A percentile compares a stretch with the other conserved stretches of the same genome.
Conservation (phyloP, 2,113 vertebrate genomes). For the Aramus guarauna region DNA sequence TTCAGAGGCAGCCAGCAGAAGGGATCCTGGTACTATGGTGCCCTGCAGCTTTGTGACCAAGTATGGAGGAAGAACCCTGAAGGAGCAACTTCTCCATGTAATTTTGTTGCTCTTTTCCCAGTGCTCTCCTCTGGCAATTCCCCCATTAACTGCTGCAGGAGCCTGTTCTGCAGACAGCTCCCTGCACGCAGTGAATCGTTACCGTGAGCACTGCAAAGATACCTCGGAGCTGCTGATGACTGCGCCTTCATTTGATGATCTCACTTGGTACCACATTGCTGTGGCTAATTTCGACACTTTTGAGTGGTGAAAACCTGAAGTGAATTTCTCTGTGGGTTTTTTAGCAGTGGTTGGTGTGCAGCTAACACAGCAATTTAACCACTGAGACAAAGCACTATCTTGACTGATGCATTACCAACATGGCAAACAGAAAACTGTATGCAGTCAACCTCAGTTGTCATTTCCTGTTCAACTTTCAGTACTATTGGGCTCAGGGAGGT, state of each 20-base stretch:
- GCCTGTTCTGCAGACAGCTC: not conserved
- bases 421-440: not conserved
- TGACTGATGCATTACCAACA: not conserved
- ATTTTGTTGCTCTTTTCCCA: not conserved
- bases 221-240: not conserved
- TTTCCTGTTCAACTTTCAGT: not conserved
- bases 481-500: not conserved
- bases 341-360: not conserved
- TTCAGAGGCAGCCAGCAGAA: not conserved
- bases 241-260: not conserved
- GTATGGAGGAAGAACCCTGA: not conserved
- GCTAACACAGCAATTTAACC: not conserved
- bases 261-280: not conserved
- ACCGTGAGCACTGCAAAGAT: not conserved
- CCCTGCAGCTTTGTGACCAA: not conserved
- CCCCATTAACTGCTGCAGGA: not conserved
- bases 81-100: not conserved
- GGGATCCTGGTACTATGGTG: not conserved
- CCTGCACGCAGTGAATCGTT: rapidly evolving
- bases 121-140: not conserved
- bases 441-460: not conserved
- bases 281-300: not conserved
- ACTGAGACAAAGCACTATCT: not conserved
- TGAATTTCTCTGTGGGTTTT: not conserved
- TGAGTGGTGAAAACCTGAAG: not conserved